These are phyloP conservation scores for Acronicta leporina DNA, from an alignment of 2,888 invertebrate species.

Conservation along the genomic window DNA sequence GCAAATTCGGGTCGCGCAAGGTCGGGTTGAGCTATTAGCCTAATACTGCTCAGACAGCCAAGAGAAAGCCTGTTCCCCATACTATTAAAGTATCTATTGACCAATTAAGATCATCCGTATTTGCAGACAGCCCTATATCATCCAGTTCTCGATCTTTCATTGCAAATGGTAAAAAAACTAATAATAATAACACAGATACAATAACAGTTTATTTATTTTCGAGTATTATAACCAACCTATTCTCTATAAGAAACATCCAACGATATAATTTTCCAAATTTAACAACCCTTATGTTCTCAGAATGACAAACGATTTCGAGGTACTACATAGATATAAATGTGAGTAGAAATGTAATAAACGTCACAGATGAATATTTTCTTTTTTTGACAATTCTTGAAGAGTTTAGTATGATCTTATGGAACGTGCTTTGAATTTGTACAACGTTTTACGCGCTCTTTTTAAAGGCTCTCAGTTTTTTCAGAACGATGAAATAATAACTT, in stretches of 20 bases:
- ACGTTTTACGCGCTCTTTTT: slow-evolving; percentile 13
- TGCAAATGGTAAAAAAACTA: too few species aligned
- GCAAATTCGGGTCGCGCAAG: too few species aligned
- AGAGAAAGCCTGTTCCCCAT: too few species aligned
- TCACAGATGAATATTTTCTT: slow-evolving; percentile 21
- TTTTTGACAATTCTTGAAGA: slow-evolving; percentile 29
- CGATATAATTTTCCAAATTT: not conserved
- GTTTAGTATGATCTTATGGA: slow-evolving; percentile 17
- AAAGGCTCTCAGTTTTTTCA: slow-evolving; percentile 1
- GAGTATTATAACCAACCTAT: not conserved
- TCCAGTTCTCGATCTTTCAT: too few species aligned
- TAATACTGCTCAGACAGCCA: too few species aligned
- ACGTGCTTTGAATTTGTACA: slow-evolving; percentile 24
- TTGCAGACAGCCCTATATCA: too few species aligned
- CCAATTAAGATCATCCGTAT: too few species aligned
- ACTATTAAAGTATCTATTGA: too few species aligned
- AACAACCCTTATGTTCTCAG: slow-evolving; percentile 10
- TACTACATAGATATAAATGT: slow-evolving; percentile 26
- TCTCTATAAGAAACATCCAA: too few species aligned
- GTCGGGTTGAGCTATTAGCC: too few species aligned
- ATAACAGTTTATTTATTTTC: not conserved
- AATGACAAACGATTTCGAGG: slow-evolving; percentile 29
- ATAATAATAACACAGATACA: not conserved
- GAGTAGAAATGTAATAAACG: slow-evolving; percentile 35
- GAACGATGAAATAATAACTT: not conserved